Conservation (phyloP, 2,797 vertebrate species). For the Argya squamiceps region DNA sequence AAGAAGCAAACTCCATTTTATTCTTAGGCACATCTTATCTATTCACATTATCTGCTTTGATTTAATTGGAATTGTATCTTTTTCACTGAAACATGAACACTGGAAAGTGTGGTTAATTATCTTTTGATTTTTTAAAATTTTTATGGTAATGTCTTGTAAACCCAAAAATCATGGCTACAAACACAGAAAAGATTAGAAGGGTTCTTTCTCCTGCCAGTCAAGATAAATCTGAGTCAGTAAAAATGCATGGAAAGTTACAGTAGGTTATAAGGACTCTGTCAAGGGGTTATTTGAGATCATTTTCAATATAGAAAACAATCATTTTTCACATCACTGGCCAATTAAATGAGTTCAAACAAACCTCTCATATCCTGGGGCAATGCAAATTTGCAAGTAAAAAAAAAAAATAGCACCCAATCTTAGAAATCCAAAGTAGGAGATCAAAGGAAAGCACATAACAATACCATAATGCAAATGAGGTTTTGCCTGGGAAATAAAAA, state of each 20-base stretch:
- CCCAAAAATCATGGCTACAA: not conserved
- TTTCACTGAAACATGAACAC: not conserved
- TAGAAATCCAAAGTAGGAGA: constrained; percentile 30
- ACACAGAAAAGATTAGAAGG: not conserved
- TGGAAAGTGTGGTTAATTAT: not conserved
- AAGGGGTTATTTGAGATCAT: constrained; percentile 11
- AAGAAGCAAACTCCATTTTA: not conserved
- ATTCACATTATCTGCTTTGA: not conserved
- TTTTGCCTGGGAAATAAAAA: constrained; percentile 18
- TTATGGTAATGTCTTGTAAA: not conserved
- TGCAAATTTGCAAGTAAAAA: constrained; percentile 4
- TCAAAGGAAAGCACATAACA: constrained; percentile 43
- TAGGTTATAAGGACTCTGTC: not conserved
- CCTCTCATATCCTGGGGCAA: constrained; percentile 34
- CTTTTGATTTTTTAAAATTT: not conserved
- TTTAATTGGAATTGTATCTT: not conserved
- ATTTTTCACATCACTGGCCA: constrained; percentile 45
- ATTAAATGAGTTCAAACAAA: constrained; percentile 53
- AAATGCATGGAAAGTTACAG: not conserved
- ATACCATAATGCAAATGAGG: not conserved
- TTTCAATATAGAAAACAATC: not conserved
- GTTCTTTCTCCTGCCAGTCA: not conserved
- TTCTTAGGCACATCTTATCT: not conserved
- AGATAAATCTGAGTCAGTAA: not conserved
- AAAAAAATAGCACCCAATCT: not conserved